Evolutionary conservation across 2,888 invertebrate genomes (phyloP).

Genomic region (Patella depressa): DNA sequence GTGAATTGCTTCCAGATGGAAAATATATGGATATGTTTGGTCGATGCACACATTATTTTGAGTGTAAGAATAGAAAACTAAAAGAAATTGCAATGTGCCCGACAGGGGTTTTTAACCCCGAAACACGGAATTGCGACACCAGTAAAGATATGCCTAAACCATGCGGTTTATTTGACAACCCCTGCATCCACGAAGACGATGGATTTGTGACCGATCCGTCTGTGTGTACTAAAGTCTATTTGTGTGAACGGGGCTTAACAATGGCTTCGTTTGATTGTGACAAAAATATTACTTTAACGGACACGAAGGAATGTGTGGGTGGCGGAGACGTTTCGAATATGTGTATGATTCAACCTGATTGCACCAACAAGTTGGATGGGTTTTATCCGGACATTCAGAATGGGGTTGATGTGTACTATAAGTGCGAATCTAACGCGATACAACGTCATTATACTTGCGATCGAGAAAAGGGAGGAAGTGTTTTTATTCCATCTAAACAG

Average conservation of each 20-base stretch:
- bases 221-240: slow-evolving; percentile 24
- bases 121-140: slow-evolving; percentile 32
- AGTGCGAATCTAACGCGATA: slow-evolving; percentile 24
- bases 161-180: slow-evolving; percentile 35
- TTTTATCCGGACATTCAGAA: slow-evolving; percentile 28
- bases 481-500: slow-evolving; percentile 23
- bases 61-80: slow-evolving; percentile 37
- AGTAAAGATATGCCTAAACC: slow-evolving; percentile 28
- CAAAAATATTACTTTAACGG: background rate
- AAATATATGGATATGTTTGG: slow-evolving; percentile 46
- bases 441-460: slow-evolving; percentile 24
- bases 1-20: slow-evolving; percentile 39
- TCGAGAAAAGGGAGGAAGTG: slow-evolving; percentile 21
- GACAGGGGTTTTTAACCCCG: slow-evolving; percentile 35
- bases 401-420: slow-evolving; percentile 26
- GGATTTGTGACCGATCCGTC: slow-evolving; percentile 27
- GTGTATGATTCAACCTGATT: slow-evolving; percentile 25
- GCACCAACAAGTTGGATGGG: slow-evolving; percentile 25
- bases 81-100: slow-evolving; percentile 36
- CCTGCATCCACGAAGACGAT: slow-evolving; percentile 29
- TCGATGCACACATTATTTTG: slow-evolving; percentile 48
- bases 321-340: slow-evolving; percentile 24
- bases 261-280: slow-evolving; percentile 30
- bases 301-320: slow-evolving; percentile 14
- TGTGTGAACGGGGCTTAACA: slow-evolving; percentile 31